A percentile compares a stretch with the other conserved stretches of the same genome.
Evolutionary conservation across 1,140 invertebrate species (phyloP).

Genomic region (Drosophila triauraria): DNA sequence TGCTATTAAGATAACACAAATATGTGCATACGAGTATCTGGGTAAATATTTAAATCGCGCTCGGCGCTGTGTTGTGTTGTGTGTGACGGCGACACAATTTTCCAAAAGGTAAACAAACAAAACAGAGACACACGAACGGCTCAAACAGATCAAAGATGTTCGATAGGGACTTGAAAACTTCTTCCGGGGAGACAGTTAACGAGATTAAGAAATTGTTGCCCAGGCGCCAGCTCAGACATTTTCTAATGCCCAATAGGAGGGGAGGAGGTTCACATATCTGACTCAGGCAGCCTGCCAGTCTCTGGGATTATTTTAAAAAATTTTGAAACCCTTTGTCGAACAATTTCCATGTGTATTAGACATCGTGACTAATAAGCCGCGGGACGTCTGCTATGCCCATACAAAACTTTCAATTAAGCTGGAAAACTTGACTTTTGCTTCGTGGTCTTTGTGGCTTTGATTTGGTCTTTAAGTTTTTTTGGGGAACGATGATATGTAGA

Average conservation of each 20-base stretch:
- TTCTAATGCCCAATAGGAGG: conserved; percentile 21
- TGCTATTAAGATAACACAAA: conserved; percentile 67
- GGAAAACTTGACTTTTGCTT: conserved; percentile 43
- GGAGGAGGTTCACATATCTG: conserved; percentile 13
- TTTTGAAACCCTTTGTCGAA: conserved; percentile 37
- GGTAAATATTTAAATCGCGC: conserved; percentile 76
- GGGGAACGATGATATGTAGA: conserved; percentile 44
- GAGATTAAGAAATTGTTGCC: conserved; percentile 36
- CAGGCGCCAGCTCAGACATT: conserved; percentile 52
- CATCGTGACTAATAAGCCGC: conserved; percentile 78
- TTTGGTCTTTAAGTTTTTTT: conserved; percentile 22
- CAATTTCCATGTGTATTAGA: conserved; percentile 66
- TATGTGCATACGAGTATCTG: conserved; percentile 62
- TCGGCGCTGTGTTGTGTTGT: conserved; percentile 22
- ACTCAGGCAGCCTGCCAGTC: conserved; percentile 20
- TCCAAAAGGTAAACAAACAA: conserved; percentile 32
- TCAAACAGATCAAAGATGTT: conserved; percentile 57
- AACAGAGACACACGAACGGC: conserved; percentile 35
- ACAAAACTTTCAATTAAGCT: conserved; percentile 75
- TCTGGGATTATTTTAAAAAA: conserved; percentile 10
- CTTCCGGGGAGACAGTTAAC: conserved; percentile 66
- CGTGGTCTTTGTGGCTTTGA: conserved; percentile 29
- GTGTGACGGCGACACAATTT: conserved; percentile 54
- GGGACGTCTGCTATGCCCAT: conserved; percentile 58
- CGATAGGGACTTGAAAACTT: conserved; percentile 62